phyloP scores from a whole-genome alignment of 2,888 invertebrate species.

The Catocala nupta region DNA sequence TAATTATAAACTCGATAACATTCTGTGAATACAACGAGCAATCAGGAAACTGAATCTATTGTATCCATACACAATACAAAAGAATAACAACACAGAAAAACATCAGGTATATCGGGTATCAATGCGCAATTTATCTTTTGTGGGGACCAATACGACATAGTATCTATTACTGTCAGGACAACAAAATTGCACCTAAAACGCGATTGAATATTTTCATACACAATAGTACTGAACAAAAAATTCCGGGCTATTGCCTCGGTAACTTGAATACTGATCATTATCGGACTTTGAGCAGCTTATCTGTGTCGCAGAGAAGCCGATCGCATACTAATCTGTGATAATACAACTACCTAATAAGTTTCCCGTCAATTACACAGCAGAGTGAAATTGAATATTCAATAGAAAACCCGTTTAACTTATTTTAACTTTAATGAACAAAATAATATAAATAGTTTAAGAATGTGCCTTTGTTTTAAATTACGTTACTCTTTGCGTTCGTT shows the following conservation, averaged over 20 bases:
- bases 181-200: constrained; percentile 79
- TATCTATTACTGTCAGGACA: constrained; percentile 79
- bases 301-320: constrained; percentile 77
- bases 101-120: constrained; percentile 82
- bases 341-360: constrained; percentile 74
- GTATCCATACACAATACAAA: constrained; percentile 61
- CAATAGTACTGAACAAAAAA: constrained; percentile 70
- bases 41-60: constrained; percentile 71
- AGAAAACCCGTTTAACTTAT: constrained; percentile 32
- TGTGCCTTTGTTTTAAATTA: constrained; percentile 1
- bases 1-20: constrained; percentile 52
- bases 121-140: constrained; percentile 83
- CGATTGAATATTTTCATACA: constrained; percentile 79
- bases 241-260: constrained; percentile 78
- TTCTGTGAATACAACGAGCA: constrained; percentile 56
- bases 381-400: constrained; percentile 55
- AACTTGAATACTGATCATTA: constrained; percentile 85
- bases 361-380: constrained; percentile 74
- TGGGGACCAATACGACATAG: constrained; percentile 69
- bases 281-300: constrained; percentile 79
- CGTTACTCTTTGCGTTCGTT: neutral
- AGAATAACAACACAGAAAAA: constrained; percentile 67
- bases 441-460: constrained; percentile 18
- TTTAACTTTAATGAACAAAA: constrained; percentile 27
- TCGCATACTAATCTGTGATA: constrained; percentile 70